Evolutionary conservation across 2,113 vertebrate genomes (phyloP).

Genomic region (Petrocephalus microphthalmus): DNA sequence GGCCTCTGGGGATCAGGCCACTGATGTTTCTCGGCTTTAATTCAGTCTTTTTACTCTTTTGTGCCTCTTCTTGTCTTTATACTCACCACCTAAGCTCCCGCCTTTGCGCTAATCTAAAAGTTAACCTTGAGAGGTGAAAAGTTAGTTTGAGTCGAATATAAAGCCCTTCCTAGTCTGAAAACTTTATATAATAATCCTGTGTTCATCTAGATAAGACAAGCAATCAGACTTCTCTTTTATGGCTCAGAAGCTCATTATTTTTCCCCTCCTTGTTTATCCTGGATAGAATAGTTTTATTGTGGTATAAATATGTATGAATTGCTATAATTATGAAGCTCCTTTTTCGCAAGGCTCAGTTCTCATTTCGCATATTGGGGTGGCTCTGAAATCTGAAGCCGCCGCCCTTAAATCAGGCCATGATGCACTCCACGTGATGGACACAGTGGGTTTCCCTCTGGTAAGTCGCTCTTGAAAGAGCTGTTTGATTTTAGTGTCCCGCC

Average conservation of each 20-base stretch:
- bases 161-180: neutral
- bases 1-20: neutral
- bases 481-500: neutral
- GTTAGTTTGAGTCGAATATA: neutral
- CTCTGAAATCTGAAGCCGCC: neutral
- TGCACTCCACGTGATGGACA: neutral
- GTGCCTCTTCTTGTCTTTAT: neutral
- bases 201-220: constrained; percentile 33
- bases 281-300: constrained; percentile 36
- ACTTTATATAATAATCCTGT: constrained; percentile 27
- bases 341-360: neutral
- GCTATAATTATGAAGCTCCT: constrained; percentile 35
- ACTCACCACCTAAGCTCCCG: neutral
- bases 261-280: constrained; percentile 39
- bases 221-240: constrained; percentile 25
- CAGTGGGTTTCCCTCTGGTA: neutral
- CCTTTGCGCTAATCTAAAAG: neutral
- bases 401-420: neutral
- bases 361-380: neutral
- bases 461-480: neutral
- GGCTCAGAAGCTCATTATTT: constrained; percentile 39
- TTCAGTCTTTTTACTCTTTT: neutral
- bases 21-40: neutral
- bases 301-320: constrained; percentile 41
- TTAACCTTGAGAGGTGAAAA: neutral